These are phyloP conservation scores for Heliconius nattereri DNA, from an alignment of 1,140 invertebrate species.

Conservation along the genomic window DNA sequence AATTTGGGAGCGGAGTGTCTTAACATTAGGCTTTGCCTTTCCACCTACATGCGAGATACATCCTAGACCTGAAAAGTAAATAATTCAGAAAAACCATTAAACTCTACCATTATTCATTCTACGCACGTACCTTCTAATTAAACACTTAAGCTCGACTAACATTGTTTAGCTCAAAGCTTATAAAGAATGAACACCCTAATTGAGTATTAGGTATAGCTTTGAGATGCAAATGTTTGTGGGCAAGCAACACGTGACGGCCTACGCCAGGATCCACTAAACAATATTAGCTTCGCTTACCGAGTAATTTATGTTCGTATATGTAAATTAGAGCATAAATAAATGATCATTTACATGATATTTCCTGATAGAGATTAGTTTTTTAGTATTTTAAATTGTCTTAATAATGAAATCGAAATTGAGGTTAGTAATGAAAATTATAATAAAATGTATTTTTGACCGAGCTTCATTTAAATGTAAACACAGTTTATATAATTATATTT, in stretches of 20 bases:
- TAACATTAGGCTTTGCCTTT: too few relatives aligned
- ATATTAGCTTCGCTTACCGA: conserved; percentile 40
- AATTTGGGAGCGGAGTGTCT: too few relatives aligned
- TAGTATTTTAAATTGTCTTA: not conserved
- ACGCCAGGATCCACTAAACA: conserved; percentile 27
- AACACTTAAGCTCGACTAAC: not conserved
- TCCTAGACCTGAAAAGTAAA: not conserved
- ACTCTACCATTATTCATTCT: not conserved
- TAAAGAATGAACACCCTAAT: conserved; percentile 50
- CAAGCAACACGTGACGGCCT: conserved; percentile 47
- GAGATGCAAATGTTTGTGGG: conserved; percentile 65
- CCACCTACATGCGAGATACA: too few relatives aligned
- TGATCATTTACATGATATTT: conserved; percentile 23
- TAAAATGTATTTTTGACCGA: too few relatives aligned
- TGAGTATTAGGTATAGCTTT: conserved; percentile 61
- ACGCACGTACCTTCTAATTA: not conserved
- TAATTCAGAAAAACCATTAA: not conserved
- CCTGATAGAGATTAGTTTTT: not conserved
- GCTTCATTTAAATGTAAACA: too few relatives aligned
- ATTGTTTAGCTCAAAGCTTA: conserved; percentile 20
- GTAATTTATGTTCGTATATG: conserved; percentile 37
- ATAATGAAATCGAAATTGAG: not conserved
- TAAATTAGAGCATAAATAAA: conserved; percentile 26
- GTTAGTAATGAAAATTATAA: too few relatives aligned
- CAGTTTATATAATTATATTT: too few relatives aligned